Base-by-base conservation (phyloP, 2,113 vertebrate genomes). In the Callipepla californica region DNA sequence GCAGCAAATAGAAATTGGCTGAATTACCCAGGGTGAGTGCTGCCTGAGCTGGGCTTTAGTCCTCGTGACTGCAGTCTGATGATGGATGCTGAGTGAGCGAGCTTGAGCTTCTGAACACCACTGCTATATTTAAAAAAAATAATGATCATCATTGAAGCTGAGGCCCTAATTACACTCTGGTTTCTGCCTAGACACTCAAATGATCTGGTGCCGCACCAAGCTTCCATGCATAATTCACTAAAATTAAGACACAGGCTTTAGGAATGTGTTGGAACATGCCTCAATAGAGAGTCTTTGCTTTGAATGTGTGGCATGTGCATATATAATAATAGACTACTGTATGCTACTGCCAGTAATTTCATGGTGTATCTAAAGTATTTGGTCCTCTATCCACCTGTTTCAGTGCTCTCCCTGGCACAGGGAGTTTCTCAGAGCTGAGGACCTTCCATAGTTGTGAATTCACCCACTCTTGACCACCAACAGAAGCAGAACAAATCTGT, bases 241-340 rank as follows among this genome's bases (percentile, higher is more conserved):
- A 11, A 80, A 13, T 50, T 79, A 89, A 40, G 20, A 89, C 85
- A 76, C 4, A 20, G 12, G 11, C 34, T 77, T 59, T 74, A n/a
- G 50, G 73, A 85, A 74, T 7, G 0, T 32, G 4, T 55, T 47
- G 11, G 22, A 74, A 63, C 40, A 47, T 1, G 1, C 30, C 63
- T 79, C 45, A 47, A 12, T 53, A 59, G 13, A 34, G 51, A 82
- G 16, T 23, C 5, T 36, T 82, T 82, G 22, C 22, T 85, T 67
- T 58, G 18, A 19, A 59, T 5, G 28, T 36, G 8, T 0, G 0
- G 66, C 21, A 38, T 17, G 20, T 48, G 6, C 50, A 15, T 20
- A 42, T 32, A 78, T 20, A 40, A 65, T 63, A 38, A 63, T 42
- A 50, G 68, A 70, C 26, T 89, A 19, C 5, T 62, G 26, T 66